Percentiles rank a stretch among this genome's conserved stretches.
These are phyloP conservation scores for Orgyia antiqua DNA, from an alignment of 2,888 invertebrate genomes.

Conservation along the genomic window DNA sequence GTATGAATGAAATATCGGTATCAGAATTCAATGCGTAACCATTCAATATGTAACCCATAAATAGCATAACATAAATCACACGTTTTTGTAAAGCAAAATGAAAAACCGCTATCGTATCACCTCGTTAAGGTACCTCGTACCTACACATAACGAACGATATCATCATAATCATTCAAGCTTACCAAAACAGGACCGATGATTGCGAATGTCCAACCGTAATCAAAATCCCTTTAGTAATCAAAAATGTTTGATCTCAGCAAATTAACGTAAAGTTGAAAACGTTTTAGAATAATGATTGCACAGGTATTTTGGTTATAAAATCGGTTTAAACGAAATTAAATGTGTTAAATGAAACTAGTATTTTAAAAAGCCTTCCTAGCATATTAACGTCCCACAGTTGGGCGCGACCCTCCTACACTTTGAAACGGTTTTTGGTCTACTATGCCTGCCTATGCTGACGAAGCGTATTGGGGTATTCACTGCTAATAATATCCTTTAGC, in stretches of 20 bases:
- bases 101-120: slow-evolving; percentile 23
- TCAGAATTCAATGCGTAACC: slow-evolving; percentile 23
- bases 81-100: slow-evolving; percentile 25
- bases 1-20: slow-evolving; percentile 44
- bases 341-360: too few species aligned
- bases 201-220: slow-evolving; percentile 28
- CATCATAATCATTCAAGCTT: slow-evolving; percentile 30
- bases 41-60: slow-evolving; percentile 29
- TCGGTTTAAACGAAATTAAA: too few species aligned
- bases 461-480: too few species aligned
- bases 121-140: slow-evolving; percentile 21
- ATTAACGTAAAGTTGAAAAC: slow-evolving; percentile 23
- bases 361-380: too few species aligned
- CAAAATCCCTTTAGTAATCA: slow-evolving; percentile 26
- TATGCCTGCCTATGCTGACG: too few species aligned
- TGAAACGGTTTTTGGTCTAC: too few species aligned
- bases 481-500: too few species aligned
- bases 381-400: too few species aligned
- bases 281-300: slow-evolving; percentile 18
- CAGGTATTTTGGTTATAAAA: slow-evolving; percentile 10
- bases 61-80: slow-evolving; percentile 30
- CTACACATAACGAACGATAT: slow-evolving; percentile 24
- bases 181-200: slow-evolving; percentile 23
- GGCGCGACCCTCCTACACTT: too few species aligned
- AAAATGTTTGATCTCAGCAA: slow-evolving; percentile 20